Base-by-base conservation (phyloP, 2,113 vertebrate species). In the Oncorhynchus tshawytscha region DNA sequence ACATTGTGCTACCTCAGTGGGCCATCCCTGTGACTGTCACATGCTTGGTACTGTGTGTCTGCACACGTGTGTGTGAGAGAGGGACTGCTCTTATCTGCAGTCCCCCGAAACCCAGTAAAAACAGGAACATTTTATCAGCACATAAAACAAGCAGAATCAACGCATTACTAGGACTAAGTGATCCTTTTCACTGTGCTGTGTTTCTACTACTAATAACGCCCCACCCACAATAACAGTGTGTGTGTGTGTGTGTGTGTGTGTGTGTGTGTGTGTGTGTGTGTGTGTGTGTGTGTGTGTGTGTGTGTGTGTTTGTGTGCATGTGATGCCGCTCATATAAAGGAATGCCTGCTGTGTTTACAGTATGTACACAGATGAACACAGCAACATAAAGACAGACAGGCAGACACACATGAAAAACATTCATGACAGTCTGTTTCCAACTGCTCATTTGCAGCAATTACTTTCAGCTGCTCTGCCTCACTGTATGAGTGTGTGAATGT, bases 151-250 rank as follows among this genome's bases (percentile, higher is more conserved):
- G 78, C 84, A 81, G 73, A 84, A 75, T 73, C 59, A 78, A 78
- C 57, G 77, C 69, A 78, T 88, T 90, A 92, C 92, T 90, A 90
- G 73, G 86, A 85, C 79, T 88, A 87, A 90, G 81, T 80, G 77
- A 80, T 80, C 72, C 29, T 84, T 87, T 83, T 82, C 78, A 78
- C 80, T 67, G 57, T 54, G 3, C 34, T 39, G 34, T 45, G 39
- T 39, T 39, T 9, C 34, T 9, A 39, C 34, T 39, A 39, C 34
- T 39, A 45, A 11, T 45, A 45, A 45, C 9, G 0, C 39, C 39
- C 39, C 39, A 45, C 39, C 39, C 2, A 0, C 39, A 45, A 45
- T 45, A 11, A 39, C 34, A 11, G 39, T 45, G 2, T 45, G 54
- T 20, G 18, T 20, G 54, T 11, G 9, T 45, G 39, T 16, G 16